Conservation (phyloP, 2,888 invertebrate species). For the Plagodis pulveraria region DNA sequence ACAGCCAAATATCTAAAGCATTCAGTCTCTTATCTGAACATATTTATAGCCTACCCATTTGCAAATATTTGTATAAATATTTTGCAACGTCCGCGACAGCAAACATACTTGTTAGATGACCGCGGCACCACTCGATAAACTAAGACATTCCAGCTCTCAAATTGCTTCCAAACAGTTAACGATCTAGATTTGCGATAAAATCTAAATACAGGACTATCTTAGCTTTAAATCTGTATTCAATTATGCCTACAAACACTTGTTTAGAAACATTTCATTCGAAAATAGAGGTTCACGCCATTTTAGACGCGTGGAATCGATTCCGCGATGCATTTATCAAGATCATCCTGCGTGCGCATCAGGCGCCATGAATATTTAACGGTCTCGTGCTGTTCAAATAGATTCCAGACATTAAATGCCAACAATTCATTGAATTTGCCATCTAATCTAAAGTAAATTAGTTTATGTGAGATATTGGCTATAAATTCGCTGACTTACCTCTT, state of each 20-base stretch:
- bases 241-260: conserved; percentile 60
- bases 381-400: conserved; percentile 50
- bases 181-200: conserved; percentile 59
- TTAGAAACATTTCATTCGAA: conserved; percentile 60
- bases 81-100: conserved; percentile 56
- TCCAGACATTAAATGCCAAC: conserved; percentile 48
- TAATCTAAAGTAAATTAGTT: conserved; percentile 29
- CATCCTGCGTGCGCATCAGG: conserved; percentile 49
- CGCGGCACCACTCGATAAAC: conserved; percentile 52
- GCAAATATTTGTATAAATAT: conserved; percentile 67
- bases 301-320: conserved; percentile 27
- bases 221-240: conserved; percentile 56
- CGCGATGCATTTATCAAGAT: conserved; percentile 49
- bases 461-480: conserved; percentile 33
- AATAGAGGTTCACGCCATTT: conserved; percentile 33
- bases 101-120: conserved; percentile 51
- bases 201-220: conserved; percentile 58
- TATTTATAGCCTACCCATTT: conserved; percentile 61
- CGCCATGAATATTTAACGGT: conserved; percentile 60
- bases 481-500: conserved; percentile 33
- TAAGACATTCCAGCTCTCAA: conserved; percentile 59
- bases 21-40: conserved; percentile 51
- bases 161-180: conserved; percentile 67
- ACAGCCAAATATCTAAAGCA: conserved; percentile 50
- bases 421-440: conserved; percentile 26